A percentile compares a stretch with the other conserved stretches of the same genome.
Conservation (phyloP, 2,888 invertebrate species). For the Amblyjoppa fuscipennis region DNA sequence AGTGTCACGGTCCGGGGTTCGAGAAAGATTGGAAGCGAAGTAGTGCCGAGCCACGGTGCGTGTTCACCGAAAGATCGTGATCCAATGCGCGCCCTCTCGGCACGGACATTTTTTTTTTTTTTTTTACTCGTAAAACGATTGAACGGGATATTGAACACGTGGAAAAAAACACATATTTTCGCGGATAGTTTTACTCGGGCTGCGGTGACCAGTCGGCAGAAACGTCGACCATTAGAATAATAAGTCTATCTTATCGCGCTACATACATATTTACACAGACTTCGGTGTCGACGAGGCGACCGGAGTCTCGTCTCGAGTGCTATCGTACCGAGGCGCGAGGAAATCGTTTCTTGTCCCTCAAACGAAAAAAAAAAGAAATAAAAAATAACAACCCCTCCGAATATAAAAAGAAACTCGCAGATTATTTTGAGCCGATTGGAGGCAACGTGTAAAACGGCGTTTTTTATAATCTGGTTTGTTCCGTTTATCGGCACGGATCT, state of each 20-base stretch:
- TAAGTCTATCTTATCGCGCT: conserved; percentile 84
- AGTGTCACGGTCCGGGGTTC: conserved; percentile 11
- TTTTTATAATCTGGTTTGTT: conserved; percentile 1
- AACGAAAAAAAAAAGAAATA: neutral
- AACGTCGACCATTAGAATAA: conserved; percentile 83
- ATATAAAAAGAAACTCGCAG: conserved; percentile 6
- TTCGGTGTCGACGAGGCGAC: conserved; percentile 71
- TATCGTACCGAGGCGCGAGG: conserved; percentile 23
- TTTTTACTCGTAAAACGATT: neutral
- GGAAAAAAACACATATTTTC: conserved; percentile 2
- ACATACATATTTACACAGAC: conserved; percentile 85
- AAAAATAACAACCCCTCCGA: neutral
- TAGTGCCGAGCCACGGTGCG: neutral
- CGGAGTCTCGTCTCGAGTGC: conserved; percentile 66
- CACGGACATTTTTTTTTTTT: neutral
- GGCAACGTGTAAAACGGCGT: conserved; percentile 13
- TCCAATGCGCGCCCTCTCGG: neutral
- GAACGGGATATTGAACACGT: conserved; percentile 4
- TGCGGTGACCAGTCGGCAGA: conserved; percentile 79
- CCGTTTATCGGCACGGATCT: conserved; percentile 6
- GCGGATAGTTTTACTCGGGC: conserved; percentile 65
- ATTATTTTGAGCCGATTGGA: conserved; percentile 3
- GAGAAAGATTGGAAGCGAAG: conserved; percentile 43
- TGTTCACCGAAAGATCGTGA: neutral
- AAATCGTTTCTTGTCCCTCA: conserved; percentile 18